Percentiles rank a stretch among this genome's conserved stretches.
These are phyloP conservation scores for Falco rusticolus DNA, from an alignment of 2,797 vertebrate species.

Conservation along the genomic window DNA sequence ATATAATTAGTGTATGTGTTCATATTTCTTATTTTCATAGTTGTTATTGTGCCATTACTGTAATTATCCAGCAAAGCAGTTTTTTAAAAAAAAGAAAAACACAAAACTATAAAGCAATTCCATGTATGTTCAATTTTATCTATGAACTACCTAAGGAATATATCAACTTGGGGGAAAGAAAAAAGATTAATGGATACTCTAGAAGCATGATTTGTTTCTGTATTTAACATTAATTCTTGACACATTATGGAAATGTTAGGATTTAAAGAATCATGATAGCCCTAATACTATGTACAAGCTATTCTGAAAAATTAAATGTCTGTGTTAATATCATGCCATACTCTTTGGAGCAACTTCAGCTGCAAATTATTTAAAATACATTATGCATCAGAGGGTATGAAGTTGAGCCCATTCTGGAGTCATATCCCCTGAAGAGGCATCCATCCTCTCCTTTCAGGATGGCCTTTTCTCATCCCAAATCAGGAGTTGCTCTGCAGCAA, in stretches of 20 bases:
- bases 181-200: not conserved
- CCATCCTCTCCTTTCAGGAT: not conserved
- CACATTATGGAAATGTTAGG: not conserved
- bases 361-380: not conserved
- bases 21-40: not conserved
- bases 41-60: not conserved
- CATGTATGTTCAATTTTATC: not conserved
- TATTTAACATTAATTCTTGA: not conserved
- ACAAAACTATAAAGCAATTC: not conserved
- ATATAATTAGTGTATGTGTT: not conserved
- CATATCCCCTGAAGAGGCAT: not conserved
- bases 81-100: not conserved
- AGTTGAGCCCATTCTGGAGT: not conserved
- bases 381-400: not conserved
- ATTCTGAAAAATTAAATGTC: not conserved
- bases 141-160: not conserved
- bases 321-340: not conserved
- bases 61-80: not conserved
- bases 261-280: not conserved
- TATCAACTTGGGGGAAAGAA: not conserved
- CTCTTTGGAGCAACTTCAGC: not conserved
- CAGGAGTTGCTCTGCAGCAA: not conserved
- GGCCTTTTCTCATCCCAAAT: not conserved
- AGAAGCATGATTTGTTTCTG: not conserved
- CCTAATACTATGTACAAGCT: not conserved